Base-by-base conservation (phyloP, 2,888 invertebrate genomes). In the Gasteruption jaculator region DNA sequence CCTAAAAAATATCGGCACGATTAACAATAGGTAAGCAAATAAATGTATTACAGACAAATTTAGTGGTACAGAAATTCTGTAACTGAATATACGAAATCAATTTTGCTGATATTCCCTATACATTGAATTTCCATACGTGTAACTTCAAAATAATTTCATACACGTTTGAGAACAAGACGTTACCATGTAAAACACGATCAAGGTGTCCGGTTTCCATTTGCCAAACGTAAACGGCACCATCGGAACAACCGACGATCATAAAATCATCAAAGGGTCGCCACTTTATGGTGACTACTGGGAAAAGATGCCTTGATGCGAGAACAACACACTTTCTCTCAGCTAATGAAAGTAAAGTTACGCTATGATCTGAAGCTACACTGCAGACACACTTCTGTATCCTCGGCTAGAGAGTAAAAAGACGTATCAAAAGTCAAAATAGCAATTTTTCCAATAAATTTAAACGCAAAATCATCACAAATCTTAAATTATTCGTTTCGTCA, bases 201-300 rank as follows among this genome's bases (percentile, higher is more conserved):
- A 99, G 73, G 66, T 96, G 94, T 0, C 95, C 95, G 2, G 97
- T 99, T 74, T 99, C 99, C 95, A 99, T 97, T 76, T 99, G 97
- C 99, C 99, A 99, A 1, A 99, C 94, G 71, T 95, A 96, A 2
- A 97, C 95, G 0, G 95, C 92, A 2, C 96, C 95, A 71, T 99
- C 97, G 5, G 92, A 90, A 70, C 95, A 95, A 1, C 92, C 93
- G 12, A 97, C 92, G 52, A 96, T 88, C 80, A 99, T 88, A 67
- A 96, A 99, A 71, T 99, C 99, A 65, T 99, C 97, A 2, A 93
- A 77, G 0, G 97, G 95, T 29, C 95, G 78, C 94, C 95, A 96
- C 68, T 95, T 94, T 54, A 97, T 93, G 20, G 85, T 86, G 16
- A 91, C 86, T 16, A 99, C 92, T 0, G 99, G 97, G 71, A 95